Evolutionary conservation across 2,113 vertebrate genomes (phyloP), one percentile per base, ranked within the genome.

Genomic region (Telmatochromis sp.): DNA sequence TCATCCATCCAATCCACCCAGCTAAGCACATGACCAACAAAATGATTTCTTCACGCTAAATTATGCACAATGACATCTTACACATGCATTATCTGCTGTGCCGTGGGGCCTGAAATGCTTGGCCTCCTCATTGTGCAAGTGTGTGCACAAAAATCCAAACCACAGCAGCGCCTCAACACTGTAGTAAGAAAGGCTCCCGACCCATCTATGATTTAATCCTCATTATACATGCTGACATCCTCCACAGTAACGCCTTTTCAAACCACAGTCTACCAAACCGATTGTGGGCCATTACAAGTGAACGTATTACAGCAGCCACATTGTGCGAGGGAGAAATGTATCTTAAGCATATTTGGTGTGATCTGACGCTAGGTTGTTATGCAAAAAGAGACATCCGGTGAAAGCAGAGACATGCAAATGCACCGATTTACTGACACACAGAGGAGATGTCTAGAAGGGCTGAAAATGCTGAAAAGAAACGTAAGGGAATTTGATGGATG

Each of bases 161-260:
- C 84, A 13, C 87, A 75, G 68, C 57, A 10, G 28, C 31, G 63
- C 84, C 82, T 87, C 42, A 7, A 71, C 68, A 26, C 50, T 7
- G 45, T 28, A 53, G 87, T 87, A 80, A 1, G n/a, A 88, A 79
- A 81, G 58, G 35, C 84, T 89, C 65, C 42, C n/a, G 13, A 90
- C 82, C 86, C 71, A 75, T 89, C 84, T 71, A 50, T 87, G 91
- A 93, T 91, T 93, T 91, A 94, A 95, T 96, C 93, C 91, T 87
- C 83, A 92, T 94, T 93, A 91, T 83, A 26, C 89, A 90, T 65
- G 84, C 83, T 15, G 40, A 55, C 90, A 88, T 89, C 81, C 85
- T 89, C 89, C 85, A 80, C 86, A 86, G 85, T n/a, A 11, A 28
- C 79, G 57, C 54, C 17, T 33, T 53, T 84, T 86, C 83, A 80